Base-by-base conservation (phyloP, 35 echinoderm and acorn worm species). In the Eucidaris tribuloides region DNA sequence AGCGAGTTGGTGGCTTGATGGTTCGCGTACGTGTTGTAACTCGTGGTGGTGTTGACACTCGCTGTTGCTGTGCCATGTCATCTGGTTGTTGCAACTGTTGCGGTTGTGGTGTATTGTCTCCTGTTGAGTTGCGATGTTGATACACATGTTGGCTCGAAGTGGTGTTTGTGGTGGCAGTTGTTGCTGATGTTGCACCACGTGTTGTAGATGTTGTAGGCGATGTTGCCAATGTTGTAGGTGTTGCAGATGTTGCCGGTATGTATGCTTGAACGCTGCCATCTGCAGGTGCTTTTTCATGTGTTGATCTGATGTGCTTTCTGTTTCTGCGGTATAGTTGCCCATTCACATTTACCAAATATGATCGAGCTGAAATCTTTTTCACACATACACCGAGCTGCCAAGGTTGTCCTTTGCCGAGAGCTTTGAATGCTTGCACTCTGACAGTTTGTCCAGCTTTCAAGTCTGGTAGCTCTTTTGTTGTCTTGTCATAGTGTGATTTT, bases 401-500 rank as follows among this genome's bases (percentile, higher is more conserved):
- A 34, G 13, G 58, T 44, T 84, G 6, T 32, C 72, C 48, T 38
- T 61, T 68, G 35, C n/a, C 42, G n/a, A 45, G 19, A 28, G 19
- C 29, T 24, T 28, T 33, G 9, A 7, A 38, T 9, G 30, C 40
- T 78, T 78, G 42, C 2, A 84, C 41, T 17, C 59, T 59, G 30
- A 84, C 60, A 4, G 59, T 84, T 0, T 84, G 39, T 46, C 60
- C 60, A 17, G 42, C 27, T 27, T 66, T 0, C 5, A 68, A 32
- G 0, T 66, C 24, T 42, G 62, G 34, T 19, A 84, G 61, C 2
- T 4, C 33, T 66, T 71, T 84, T 65, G 80, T 33, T 32, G 20
- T 5, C 35, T 71, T 68, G 62, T 84, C 81, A 46, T 30, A 84
- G 19, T 84, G 62, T 19, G n/a, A 31, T 70, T 86, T 70, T 42